Evolutionary conservation across 1,140 invertebrate genomes (phyloP), one percentile per base, ranked within the genome.

Genomic region (Camponotus pennsylvanicus): DNA sequence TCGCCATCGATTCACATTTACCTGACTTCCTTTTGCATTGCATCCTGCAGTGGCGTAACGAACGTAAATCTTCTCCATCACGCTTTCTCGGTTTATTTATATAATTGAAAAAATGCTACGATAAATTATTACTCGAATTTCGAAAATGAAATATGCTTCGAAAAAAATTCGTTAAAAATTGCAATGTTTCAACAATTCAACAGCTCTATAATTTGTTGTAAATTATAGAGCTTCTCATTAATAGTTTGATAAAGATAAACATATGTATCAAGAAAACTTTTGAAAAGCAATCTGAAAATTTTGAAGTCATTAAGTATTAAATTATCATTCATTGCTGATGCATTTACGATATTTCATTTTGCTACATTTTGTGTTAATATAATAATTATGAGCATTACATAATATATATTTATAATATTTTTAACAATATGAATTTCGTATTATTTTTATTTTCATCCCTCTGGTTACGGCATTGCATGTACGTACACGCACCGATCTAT

Each of bases 1-100:
- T 75, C 73, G 49, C 87, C 87, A 73, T 88, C 85, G 90, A 91
- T 92, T 90, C 90, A 88, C 90, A 69, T 87, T 87, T 85, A 86
- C 78, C 42, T 77, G 78, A 87, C 85, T 90, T 90, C 88, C 88
- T 90, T 82, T 34, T 78, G 85, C 77, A n/a, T 13, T 49, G 37
- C 32, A 37, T 64, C 45, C n/a, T 59, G 1, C 87, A 89, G 57
- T 84, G 87, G 66, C 88, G 87, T 90, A 84, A 83, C 40, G 1
- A 83, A 37, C 34, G 15, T 34, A 37, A 57, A 64, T 71, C 40
- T 57, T 21, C 18, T 11, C 4, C 59, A 34, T 5, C 40, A 45
- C 7, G n/a, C n/a, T 9, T 3, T 57, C 7, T 42, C 66, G 49
- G 21, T 42, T 57, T 57, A 15, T 52, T 52, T 15, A 57, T 34